These are phyloP conservation scores for Rafetus swinhoei DNA, from an alignment of 2,113 vertebrate species.

Conservation along the genomic window DNA sequence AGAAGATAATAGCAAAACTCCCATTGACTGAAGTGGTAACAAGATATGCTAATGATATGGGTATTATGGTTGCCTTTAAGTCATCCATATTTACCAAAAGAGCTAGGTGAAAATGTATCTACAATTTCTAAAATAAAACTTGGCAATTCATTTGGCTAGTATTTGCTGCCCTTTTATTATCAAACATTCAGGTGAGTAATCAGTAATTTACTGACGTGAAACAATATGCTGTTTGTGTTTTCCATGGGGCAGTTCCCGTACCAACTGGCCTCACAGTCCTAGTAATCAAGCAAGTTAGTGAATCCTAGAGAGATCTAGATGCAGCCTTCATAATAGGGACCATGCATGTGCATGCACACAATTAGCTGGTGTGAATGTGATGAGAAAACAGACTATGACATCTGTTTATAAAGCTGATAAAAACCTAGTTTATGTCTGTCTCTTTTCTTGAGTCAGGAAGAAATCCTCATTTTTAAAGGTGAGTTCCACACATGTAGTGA, in stretches of 20 bases:
- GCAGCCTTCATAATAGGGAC: neutral
- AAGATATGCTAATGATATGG: neutral
- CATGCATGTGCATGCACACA: neutral
- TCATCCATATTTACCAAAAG: conserved; percentile 8
- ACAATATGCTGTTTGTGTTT: neutral
- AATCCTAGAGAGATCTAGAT: neutral
- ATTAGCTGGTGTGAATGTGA: neutral
- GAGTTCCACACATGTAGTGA: neutral
- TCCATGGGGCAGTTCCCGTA: neutral
- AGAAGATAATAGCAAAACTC: conserved; percentile 50
- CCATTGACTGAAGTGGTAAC: conserved; percentile 40
- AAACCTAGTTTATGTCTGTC: neutral
- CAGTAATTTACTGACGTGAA: neutral
- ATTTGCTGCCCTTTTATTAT: neutral
- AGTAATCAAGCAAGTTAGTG: neutral
- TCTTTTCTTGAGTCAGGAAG: neutral
- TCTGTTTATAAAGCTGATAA: neutral
- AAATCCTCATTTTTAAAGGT: neutral
- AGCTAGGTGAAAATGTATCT: neutral
- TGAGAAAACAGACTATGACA: neutral
- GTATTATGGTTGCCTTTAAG: neutral
- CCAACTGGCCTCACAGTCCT: neutral
- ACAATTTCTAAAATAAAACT: neutral
- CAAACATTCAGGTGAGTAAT: neutral
- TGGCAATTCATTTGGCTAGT: neutral